Conservation (phyloP, 2,797 vertebrate species). For the Miichthys miiuy region DNA sequence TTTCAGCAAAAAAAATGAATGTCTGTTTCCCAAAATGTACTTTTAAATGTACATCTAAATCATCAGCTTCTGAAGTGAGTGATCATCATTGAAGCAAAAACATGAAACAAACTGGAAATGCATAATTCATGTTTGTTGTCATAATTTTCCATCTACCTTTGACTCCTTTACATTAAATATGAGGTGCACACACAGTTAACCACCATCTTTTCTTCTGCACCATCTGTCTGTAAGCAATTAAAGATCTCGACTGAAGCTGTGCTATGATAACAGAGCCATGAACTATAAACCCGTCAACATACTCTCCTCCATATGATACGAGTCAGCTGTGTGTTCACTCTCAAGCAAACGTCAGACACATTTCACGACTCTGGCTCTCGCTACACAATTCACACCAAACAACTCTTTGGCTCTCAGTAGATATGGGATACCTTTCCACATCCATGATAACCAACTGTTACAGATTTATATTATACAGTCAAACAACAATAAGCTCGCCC, state of each 20-base stretch:
- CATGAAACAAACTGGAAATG: background rate
- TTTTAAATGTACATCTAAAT: background rate
- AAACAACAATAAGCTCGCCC: constrained; percentile 51
- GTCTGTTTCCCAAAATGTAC: background rate
- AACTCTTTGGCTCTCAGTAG: constrained; percentile 32
- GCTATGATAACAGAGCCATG: constrained; percentile 43
- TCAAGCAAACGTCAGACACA: constrained; percentile 29
- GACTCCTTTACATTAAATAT: constrained; percentile 8
- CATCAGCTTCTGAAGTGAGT: background rate
- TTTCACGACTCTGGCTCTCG: constrained; percentile 34
- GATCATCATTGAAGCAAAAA: background rate
- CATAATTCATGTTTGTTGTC: background rate
- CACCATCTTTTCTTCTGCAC: constrained; percentile 8
- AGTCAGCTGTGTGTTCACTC: constrained; percentile 43
- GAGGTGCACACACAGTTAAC: constrained; percentile 2
- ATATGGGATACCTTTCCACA: constrained; percentile 42
- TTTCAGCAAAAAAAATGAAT: background rate
- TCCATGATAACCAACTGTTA: constrained; percentile 57
- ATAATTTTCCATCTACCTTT: background rate
- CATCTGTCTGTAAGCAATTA: constrained; percentile 36
- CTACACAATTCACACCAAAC: constrained; percentile 42
- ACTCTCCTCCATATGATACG: constrained; percentile 38
- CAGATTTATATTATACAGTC: constrained; percentile 60
- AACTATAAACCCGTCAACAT: constrained; percentile 48
- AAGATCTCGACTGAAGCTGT: constrained; percentile 33